A percentile compares a stretch with the other conserved stretches of the same genome.
These are phyloP conservation scores for Leucoraja ocellata DNA, from an alignment of 2,797 vertebrate species.

Conservation along the genomic window DNA sequence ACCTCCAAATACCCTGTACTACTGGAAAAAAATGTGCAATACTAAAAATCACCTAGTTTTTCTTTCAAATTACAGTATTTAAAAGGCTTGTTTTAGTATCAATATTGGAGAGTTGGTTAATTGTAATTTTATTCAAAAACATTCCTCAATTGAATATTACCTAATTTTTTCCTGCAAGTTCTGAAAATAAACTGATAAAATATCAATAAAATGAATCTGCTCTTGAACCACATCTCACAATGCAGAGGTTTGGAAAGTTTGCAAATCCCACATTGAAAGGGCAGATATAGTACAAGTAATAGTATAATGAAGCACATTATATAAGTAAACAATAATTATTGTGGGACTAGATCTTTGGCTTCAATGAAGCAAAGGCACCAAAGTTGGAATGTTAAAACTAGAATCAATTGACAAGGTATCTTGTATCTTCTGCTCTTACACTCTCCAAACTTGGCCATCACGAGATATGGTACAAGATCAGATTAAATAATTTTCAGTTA, in stretches of 20 bases:
- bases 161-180: background rate
- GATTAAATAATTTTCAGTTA: background rate
- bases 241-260: no score
- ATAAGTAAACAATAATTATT: background rate
- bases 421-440: background rate
- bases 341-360: background rate
- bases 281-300: background rate
- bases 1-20: background rate
- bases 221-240: no score
- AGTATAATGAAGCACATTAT: background rate
- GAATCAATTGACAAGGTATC: background rate
- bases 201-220: background rate
- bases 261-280: background rate
- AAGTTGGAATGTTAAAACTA: background rate
- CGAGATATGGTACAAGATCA: no score
- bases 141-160: no score
- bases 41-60: no score
- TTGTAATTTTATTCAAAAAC: no score
- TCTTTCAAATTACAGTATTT: no score
- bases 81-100: no score
- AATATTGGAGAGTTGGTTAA: no score
- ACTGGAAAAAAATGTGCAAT: background rate
- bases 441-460: no score
- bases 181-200: background rate
- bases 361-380: background rate